phyloP scores from a whole-genome alignment of 92 coral and sea anemone genomes.

The Epizoanthus rinbou region DNA sequence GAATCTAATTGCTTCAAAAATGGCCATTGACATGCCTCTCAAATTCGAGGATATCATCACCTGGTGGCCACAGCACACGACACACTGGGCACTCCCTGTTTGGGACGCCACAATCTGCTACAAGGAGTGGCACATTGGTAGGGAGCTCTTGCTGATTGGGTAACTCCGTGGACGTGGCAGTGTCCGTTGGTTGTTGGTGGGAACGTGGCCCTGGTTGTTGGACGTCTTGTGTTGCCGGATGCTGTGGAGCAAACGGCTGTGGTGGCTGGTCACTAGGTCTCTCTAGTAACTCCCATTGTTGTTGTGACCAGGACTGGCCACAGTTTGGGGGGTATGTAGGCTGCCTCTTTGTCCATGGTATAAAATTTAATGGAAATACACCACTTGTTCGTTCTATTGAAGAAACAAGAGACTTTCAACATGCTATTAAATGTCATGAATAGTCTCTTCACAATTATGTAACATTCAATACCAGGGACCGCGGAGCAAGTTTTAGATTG shows the following conservation, averaged over 20 bases:
- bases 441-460: too few relatives aligned
- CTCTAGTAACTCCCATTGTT: constrained; percentile 22
- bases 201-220: constrained; percentile 33
- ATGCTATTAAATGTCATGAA: too few relatives aligned
- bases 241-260: neutral
- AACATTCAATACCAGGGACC: too few relatives aligned
- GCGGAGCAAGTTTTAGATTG: too few relatives aligned
- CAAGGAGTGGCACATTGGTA: constrained; percentile 31
- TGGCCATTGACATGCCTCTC: constrained; percentile 82
- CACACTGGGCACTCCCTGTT: constrained; percentile 89
- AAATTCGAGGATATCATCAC: constrained; percentile 47
- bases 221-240: neutral
- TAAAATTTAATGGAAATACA: neutral
- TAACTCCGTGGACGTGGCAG: constrained; percentile 17
- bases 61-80: constrained; percentile 82
- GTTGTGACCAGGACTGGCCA: neutral
- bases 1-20: constrained; percentile 37
- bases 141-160: constrained; percentile 34
- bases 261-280: constrained; percentile 28
- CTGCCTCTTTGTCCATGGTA: neutral
- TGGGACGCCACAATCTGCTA: constrained; percentile 34
- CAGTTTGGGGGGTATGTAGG: constrained; percentile 4
- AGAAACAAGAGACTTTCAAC: too few relatives aligned
- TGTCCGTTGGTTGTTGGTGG: constrained; percentile 14
- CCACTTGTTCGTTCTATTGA: too few relatives aligned